Conservation (phyloP, 2,888 invertebrate species). For the Agriopis leucophaearia region DNA sequence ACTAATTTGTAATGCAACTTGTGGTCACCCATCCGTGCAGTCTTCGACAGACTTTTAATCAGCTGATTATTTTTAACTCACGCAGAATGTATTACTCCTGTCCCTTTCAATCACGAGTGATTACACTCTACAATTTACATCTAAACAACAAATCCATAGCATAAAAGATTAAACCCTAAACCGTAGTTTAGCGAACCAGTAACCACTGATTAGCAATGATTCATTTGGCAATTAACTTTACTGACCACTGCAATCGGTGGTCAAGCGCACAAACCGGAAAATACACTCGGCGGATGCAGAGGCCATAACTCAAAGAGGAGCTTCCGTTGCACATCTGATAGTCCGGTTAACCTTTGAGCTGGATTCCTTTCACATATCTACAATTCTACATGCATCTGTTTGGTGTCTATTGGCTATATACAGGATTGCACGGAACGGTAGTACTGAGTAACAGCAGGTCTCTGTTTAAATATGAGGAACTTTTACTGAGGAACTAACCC, state of each 20-base stretch:
- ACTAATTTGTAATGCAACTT: too few relatives aligned
- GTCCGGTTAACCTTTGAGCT: constrained; percentile 46
- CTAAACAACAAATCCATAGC: constrained; percentile 20
- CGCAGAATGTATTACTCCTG: too few relatives aligned
- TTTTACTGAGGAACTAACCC: too few relatives aligned
- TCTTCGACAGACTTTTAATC: too few relatives aligned
- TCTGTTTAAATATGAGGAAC: too few relatives aligned
- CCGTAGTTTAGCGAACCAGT: constrained; percentile 38
- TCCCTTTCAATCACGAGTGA: not conserved
- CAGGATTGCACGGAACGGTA: not conserved
- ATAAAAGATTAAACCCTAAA: constrained; percentile 38
- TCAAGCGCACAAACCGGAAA: constrained; percentile 68
- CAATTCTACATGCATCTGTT: not conserved
- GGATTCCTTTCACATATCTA: constrained; percentile 31
- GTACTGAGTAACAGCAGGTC: not conserved
- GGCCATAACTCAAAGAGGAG: constrained; percentile 79
- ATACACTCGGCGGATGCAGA: constrained; percentile 77
- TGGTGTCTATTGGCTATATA: not conserved
- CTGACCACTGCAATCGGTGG: constrained; percentile 65
- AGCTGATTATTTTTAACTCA: too few relatives aligned
- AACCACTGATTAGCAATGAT: constrained; percentile 75
- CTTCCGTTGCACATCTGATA: constrained; percentile 75
- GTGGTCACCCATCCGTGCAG: too few relatives aligned
- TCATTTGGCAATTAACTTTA: constrained; percentile 72
- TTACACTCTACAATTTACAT: constrained; percentile 34